Conservation (phyloP, 2,888 invertebrate species). For the Oeneis ivallda region DNA sequence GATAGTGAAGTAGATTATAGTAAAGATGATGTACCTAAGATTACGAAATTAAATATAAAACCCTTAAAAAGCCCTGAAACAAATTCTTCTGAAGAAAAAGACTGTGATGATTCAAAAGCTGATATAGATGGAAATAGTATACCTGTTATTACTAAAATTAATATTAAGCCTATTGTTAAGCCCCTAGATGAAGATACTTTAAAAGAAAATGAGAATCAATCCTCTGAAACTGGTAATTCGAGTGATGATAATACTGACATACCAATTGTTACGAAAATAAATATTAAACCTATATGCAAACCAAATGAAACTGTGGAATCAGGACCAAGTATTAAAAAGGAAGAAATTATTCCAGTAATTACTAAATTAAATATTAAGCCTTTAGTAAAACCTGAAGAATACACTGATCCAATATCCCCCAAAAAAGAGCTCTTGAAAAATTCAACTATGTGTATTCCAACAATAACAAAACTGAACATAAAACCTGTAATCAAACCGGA, state of each 20-base stretch:
- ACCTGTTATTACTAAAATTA: conserved; percentile 77
- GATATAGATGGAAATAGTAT: conserved; percentile 68
- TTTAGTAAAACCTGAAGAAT: conserved; percentile 66
- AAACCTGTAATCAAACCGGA: conserved; percentile 77
- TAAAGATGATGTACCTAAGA: conserved; percentile 76
- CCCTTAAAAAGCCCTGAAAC: conserved; percentile 75
- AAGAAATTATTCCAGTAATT: conserved; percentile 64
- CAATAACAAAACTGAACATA: conserved; percentile 73
- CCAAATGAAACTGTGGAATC: conserved; percentile 58
- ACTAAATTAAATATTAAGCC: conserved; percentile 74
- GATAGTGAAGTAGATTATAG: conserved; percentile 72
- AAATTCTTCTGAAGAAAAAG: conserved; percentile 68
- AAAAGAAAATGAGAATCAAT: conserved; percentile 72
- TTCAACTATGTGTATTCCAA: conserved; percentile 55
- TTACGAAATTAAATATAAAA: conserved; percentile 80
- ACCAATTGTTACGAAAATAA: conserved; percentile 79
- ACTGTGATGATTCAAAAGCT: conserved; percentile 71
- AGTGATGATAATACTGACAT: conserved; percentile 76
- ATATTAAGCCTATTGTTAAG: conserved; percentile 81
- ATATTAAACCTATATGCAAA: conserved; percentile 80
- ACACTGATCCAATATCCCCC: conserved; percentile 60
- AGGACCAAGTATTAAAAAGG: conserved; percentile 51
- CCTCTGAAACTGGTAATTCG: conserved; percentile 73
- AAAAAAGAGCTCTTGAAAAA: conserved; percentile 62
- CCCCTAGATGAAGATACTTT: conserved; percentile 63